Percentiles rank a stretch among this genome's conserved stretches.
phyloP scores from a whole-genome alignment of 2,888 invertebrate genomes.

The Terebella lapidaria region DNA sequence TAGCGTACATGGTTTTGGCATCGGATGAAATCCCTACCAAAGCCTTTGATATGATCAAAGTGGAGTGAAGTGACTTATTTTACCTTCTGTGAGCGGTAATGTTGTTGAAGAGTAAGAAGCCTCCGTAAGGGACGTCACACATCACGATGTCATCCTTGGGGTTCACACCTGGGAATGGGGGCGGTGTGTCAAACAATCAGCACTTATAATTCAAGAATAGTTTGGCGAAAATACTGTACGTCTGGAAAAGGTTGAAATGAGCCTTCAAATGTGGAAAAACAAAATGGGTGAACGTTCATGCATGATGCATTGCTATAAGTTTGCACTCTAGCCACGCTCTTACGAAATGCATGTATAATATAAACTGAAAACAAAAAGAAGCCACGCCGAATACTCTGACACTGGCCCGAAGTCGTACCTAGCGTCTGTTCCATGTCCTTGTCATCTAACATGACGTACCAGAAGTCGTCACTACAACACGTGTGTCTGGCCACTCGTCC shows the following conservation, averaged over 20 bases:
- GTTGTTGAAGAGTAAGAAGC: slow-evolving; percentile 46
- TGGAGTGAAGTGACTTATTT: too few species aligned
- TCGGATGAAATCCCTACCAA: too few species aligned
- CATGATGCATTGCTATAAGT: too few species aligned
- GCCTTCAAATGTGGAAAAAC: not conserved
- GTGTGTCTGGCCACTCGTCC: slow-evolving; percentile 23
- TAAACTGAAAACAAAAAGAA: too few species aligned
- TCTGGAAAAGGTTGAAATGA: not conserved
- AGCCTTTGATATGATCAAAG: too few species aligned
- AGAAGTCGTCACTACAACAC: slow-evolving; percentile 24
- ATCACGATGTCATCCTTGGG: slow-evolving; percentile 35
- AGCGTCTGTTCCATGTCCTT: slow-evolving; percentile 25
- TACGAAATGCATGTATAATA: too few species aligned
- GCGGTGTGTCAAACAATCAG: too few species aligned
- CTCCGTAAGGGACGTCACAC: slow-evolving; percentile 43
- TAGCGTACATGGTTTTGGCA: too few species aligned
- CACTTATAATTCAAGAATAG: not conserved
- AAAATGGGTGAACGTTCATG: not conserved
- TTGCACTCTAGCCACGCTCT: too few species aligned
- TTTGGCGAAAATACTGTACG: too few species aligned
- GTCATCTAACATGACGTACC: slow-evolving; percentile 25
- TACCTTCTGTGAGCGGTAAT: slow-evolving; percentile 46
- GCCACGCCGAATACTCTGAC: too few species aligned
- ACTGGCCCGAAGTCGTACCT: too few species aligned
- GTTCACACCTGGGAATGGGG: slow-evolving; percentile 29